phyloP scores from a whole-genome alignment of 2,797 vertebrate species.

The Intellagama lesueurii region DNA sequence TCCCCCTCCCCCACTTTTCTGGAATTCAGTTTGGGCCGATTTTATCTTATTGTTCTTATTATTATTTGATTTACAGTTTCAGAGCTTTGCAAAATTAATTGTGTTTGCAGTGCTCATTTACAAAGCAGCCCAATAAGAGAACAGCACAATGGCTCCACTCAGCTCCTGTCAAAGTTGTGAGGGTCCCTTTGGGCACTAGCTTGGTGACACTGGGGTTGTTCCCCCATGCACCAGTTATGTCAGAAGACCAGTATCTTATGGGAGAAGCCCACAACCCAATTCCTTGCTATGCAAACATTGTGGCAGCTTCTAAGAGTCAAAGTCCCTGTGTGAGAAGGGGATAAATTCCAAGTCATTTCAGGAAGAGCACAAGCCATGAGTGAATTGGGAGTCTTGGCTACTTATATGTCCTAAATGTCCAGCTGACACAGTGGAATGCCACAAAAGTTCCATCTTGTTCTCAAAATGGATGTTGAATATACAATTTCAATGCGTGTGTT shows the following conservation, averaged over 20 bases:
- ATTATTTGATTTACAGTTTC: no score
- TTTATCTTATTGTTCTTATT: no score
- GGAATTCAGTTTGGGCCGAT: no score
- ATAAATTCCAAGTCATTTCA: neutral
- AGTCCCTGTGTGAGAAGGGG: no score
- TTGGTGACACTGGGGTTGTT: neutral
- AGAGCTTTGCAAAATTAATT: no score
- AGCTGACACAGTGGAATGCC: no score
- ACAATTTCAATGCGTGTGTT: neutral
- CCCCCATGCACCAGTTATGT: neutral
- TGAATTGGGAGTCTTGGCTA: neutral
- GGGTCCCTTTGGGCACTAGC: neutral
- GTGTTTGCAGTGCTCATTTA: no score
- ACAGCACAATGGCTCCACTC: neutral
- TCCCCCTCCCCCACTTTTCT: no score
- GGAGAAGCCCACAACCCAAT: neutral
- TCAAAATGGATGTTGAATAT: neutral
- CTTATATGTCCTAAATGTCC: no score
- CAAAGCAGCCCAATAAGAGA: no score
- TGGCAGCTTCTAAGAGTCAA: neutral
- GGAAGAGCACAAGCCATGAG: neutral
- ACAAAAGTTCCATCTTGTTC: neutral
- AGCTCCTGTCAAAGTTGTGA: neutral
- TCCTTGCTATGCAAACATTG: neutral
- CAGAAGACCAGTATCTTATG: neutral